Conservation (phyloP, 2,888 invertebrate species). For the Trachelus iudaicus region DNA sequence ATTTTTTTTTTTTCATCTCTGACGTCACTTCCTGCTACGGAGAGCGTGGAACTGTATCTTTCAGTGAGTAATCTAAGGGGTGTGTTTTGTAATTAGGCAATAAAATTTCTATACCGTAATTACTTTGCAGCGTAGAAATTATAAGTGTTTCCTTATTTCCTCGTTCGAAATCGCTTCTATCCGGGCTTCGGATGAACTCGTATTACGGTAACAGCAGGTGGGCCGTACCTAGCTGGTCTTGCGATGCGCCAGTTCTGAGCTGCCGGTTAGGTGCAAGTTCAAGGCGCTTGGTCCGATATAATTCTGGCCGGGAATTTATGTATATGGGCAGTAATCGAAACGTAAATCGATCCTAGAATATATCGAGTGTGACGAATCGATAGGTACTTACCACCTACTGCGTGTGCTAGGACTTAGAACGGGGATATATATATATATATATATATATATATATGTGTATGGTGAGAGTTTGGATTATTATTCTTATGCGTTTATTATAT, state of each 20-base stretch:
- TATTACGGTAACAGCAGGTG: not conserved
- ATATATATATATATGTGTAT: too few species aligned
- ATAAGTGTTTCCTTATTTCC: not conserved
- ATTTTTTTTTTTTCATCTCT: not conserved
- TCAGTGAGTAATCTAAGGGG: too few species aligned
- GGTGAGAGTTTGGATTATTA: not conserved
- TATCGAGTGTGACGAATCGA: not conserved
- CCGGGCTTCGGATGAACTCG: not conserved
- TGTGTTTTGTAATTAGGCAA: not conserved
- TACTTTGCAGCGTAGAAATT: not conserved
- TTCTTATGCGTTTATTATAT: not conserved
- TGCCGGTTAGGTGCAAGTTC: not conserved
- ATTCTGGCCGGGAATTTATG: not conserved
- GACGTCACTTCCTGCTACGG: not conserved
- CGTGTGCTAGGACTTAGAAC: not conserved
- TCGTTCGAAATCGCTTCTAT: not conserved
- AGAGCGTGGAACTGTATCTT: not conserved
- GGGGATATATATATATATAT: not conserved
- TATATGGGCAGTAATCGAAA: not conserved
- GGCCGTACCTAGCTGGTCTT: not conserved
- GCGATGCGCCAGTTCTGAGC: not conserved
- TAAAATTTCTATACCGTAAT: not conserved
- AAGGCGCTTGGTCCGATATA: not conserved
- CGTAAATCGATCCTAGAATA: not conserved
- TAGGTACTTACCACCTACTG: not conserved